Evolutionary conservation across 2,888 invertebrate species (phyloP), one percentile per base, ranked within the genome.

Genomic region (Agrotis segetum): DNA sequence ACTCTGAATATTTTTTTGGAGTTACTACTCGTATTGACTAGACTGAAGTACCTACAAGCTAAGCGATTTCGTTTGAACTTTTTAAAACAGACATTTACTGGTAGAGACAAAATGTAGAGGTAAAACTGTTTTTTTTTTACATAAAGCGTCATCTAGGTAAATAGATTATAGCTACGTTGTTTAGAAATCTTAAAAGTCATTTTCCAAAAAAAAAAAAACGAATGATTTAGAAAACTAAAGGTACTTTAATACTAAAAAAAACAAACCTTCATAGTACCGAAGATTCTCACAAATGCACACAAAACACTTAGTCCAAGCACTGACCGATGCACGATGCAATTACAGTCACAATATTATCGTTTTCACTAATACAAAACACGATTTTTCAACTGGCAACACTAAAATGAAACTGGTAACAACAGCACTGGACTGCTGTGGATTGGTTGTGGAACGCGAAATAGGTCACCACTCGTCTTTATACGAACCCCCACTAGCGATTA

Each of bases 381-480:
- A 71, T 55, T 74, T 61, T 44, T 69, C 29, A 44, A 59, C 59
- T 58, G 6, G 46, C 34, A 80, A 76, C 68, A 80, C 77, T 67
- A 13, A 11, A 17, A 17, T 62, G n/a, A 19, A 21, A 72, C 44
- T 21, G 21, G 17, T 24, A 62, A 70, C 80, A 74, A 83, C 84
- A 82, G 78, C 84, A 71, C 72, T 86, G 88, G 88, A 74, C 90
- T 85, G 86, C 80, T 83, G 88, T 82, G 85, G 76, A 85, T 78
- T 77, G 85, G 86, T 84, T 92, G 84, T 94, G 92, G 89, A 89
- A 87, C 78, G 82, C 88, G 91, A 95, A 94, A 95, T 96, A 95
- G 95, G 95, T 95, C 95, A 95, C 76, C 76, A 77, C 74, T 62
- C 77, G 83, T 72, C 88, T 93, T 91, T 95, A 95, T 95, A 94